Evolutionary conservation across 2,113 vertebrate species (phyloP).

Genomic region (Plecotus auritus): DNA sequence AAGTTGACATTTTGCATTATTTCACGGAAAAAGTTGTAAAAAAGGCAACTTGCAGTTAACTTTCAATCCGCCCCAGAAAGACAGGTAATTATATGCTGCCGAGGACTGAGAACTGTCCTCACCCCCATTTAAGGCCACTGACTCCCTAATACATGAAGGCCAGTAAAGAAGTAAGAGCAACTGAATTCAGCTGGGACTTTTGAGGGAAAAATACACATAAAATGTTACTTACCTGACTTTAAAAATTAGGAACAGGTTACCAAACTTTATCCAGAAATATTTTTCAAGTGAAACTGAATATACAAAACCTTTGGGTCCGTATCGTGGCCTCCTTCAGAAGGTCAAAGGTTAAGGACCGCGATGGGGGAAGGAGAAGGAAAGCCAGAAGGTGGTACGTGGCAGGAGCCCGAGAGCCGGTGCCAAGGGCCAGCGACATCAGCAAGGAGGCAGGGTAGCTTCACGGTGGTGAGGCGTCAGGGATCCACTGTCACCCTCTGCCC

Average conservation of each 20-base stretch:
- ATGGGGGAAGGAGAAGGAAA: neutral
- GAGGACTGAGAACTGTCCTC: neutral
- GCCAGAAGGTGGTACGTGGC: neutral
- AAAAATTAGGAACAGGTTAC: conserved; percentile 21
- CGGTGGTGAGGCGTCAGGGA: neutral
- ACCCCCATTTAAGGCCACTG: neutral
- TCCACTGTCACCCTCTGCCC: neutral
- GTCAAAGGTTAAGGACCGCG: neutral
- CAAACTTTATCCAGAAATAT: neutral
- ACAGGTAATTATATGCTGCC: neutral
- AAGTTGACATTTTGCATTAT: neutral
- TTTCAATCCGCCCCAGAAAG: neutral
- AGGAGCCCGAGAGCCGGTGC: neutral
- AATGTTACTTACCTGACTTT: conserved; percentile 55
- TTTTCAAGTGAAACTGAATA: neutral
- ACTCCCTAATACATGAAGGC: neutral
- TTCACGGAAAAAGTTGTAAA: neutral
- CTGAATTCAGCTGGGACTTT: neutral
- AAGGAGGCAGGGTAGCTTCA: neutral
- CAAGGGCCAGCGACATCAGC: neutral
- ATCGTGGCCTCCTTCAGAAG: neutral
- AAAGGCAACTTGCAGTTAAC: neutral
- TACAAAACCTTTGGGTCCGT: neutral
- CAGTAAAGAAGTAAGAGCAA: neutral
- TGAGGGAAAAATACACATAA: neutral